A percentile compares a stretch with the other conserved stretches of the same genome.
Evolutionary conservation across 2,888 invertebrate genomes (phyloP).

Genomic region (Abrostola tripartita): DNA sequence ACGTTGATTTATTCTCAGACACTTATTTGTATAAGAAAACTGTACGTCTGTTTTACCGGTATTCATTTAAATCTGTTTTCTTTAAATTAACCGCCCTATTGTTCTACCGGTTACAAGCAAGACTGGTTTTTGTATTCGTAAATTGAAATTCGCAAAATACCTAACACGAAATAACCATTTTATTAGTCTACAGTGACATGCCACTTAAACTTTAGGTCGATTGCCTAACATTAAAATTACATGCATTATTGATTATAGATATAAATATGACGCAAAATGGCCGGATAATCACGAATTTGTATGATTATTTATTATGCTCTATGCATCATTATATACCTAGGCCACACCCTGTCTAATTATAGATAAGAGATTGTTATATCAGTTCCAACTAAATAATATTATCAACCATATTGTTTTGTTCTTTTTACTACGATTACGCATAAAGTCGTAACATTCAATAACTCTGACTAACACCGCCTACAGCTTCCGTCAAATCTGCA

Average conservation of each 20-base stretch:
- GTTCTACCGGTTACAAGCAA: too few relatives aligned
- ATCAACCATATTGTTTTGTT: not conserved
- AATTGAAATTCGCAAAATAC: too few relatives aligned
- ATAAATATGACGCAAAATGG: not conserved
- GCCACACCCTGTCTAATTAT: constrained; percentile 24
- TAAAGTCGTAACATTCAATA: too few relatives aligned
- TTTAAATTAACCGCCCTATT: not conserved
- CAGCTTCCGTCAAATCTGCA: too few relatives aligned
- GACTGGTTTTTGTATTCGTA: too few relatives aligned
- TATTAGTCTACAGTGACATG: too few relatives aligned
- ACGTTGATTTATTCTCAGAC: constrained; percentile 2
- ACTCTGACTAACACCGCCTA: too few relatives aligned
- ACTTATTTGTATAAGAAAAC: not conserved
- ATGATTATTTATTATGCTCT: constrained; percentile 25
- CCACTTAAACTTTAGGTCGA: too few relatives aligned
- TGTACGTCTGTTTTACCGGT: not conserved
- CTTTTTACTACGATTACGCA: not conserved
- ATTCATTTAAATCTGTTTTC: not conserved
- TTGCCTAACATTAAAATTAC: too few relatives aligned
- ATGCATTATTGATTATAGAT: not conserved
- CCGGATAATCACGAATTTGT: not conserved
- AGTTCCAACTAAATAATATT: not conserved
- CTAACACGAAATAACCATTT: too few relatives aligned
- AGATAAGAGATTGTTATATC: constrained; percentile 17
- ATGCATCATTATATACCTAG: constrained; percentile 5